Evolutionary conservation across 2,888 invertebrate genomes (phyloP).

Genomic region (Morpho achilles): DNA sequence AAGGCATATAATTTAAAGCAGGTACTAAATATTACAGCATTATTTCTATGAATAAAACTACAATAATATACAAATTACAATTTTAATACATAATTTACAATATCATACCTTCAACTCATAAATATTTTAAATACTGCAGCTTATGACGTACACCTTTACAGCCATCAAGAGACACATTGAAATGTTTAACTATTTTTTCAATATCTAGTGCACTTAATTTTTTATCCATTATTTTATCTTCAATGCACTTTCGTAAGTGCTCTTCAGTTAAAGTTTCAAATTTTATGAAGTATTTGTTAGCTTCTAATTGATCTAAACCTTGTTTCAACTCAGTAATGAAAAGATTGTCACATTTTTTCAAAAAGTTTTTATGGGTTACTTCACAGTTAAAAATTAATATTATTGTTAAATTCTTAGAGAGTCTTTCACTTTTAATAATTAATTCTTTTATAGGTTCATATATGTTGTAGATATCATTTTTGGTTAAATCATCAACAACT

Average conservation of each 20-base stretch:
- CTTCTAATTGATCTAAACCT: constrained; percentile 41
- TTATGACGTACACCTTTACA: constrained; percentile 70
- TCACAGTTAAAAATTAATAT: constrained; percentile 63
- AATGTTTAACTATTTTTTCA: constrained; percentile 48
- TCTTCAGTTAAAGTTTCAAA: constrained; percentile 49
- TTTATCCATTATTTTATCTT: constrained; percentile 43
- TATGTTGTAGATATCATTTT: constrained; percentile 39
- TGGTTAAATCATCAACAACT: constrained; percentile 58
- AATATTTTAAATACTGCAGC: constrained; percentile 52
- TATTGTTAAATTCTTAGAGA: constrained; percentile 50
- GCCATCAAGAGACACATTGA: constrained; percentile 61
- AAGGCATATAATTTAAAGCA: no score
- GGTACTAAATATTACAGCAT: no score
- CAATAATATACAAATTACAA: constrained; percentile 14
- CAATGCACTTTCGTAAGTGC: constrained; percentile 55
- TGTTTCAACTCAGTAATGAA: constrained; percentile 40
- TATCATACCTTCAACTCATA: constrained; percentile 21
- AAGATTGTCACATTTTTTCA: constrained; percentile 48
- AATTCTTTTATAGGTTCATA: constrained; percentile 42
- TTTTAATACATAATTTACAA: constrained; percentile 9
- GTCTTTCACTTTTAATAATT: constrained; percentile 47
- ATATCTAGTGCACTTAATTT: constrained; percentile 36
- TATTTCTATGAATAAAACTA: constrained; percentile 11
- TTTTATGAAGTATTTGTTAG: constrained; percentile 45
- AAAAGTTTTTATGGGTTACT: constrained; percentile 35